Percentiles rank a stretch among this genome's conserved stretches.
Evolutionary conservation across 2,888 invertebrate species (phyloP).

Genomic region (Drosophila lacicola): DNA sequence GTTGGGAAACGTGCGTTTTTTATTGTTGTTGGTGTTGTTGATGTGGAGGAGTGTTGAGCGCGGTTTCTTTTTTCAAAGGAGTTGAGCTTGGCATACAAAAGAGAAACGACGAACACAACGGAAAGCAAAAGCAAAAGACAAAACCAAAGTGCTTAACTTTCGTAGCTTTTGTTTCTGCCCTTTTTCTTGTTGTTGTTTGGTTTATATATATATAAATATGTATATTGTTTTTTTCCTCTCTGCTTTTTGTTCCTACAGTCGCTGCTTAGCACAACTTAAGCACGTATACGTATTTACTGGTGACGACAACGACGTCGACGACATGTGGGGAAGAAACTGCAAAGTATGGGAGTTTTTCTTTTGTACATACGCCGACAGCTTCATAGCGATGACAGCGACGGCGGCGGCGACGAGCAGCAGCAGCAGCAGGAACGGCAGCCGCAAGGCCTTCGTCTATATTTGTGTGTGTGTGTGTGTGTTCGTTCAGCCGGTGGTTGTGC

Average conservation of each 20-base stretch:
- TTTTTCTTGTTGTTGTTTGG: conserved; percentile 44
- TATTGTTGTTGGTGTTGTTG: conserved; percentile 45
- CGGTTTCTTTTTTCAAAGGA: conserved; percentile 47
- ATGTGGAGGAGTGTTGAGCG: conserved; percentile 60
- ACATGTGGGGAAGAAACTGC: conserved; percentile 75
- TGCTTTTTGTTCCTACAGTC: conserved; percentile 37
- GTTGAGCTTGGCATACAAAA: conserved; percentile 45
- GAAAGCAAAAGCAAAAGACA: conserved; percentile 55
- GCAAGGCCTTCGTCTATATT: conserved; percentile 2
- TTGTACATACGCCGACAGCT: conserved; percentile 38
- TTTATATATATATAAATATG: conserved; percentile 40
- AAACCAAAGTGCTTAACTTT: conserved; percentile 63
- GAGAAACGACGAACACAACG: conserved; percentile 46
- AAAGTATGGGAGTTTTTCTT: conserved; percentile 66
- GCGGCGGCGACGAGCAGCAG: conserved; percentile 6
- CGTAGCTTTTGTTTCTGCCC: conserved; percentile 55
- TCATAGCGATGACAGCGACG: conserved; percentile 35
- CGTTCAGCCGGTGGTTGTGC: conserved; percentile 77
- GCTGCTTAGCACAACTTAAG: conserved; percentile 71
- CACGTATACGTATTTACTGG: conserved; percentile 65
- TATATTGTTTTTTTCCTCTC: conserved; percentile 28
- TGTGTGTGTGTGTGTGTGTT: conserved; percentile 21
- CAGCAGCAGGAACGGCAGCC: conserved; percentile 30
- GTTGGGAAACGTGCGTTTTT: conserved; percentile 38
- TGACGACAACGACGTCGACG: conserved; percentile 53